Percentiles rank a stretch among this genome's conserved stretches.
Evolutionary conservation across 2,113 vertebrate genomes (phyloP).

Genomic region (Dicentrarchus labrax): DNA sequence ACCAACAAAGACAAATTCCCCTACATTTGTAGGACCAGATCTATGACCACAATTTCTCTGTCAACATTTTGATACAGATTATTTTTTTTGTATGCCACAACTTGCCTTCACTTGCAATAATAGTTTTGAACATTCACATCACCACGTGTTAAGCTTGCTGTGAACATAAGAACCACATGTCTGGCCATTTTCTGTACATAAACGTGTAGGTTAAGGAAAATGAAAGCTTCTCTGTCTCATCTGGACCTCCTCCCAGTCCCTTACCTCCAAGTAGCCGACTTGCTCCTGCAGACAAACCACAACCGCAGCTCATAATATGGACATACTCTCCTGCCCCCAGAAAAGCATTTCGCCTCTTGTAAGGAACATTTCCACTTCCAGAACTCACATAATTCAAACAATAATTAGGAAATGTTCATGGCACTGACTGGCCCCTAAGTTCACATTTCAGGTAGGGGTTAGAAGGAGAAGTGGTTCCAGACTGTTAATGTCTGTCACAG

Average conservation of each 20-base stretch:
- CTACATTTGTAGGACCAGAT: slow-evolving; percentile 16
- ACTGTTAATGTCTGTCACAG: slow-evolving; percentile 72
- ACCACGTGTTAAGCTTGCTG: slow-evolving; percentile 51
- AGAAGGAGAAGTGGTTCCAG: slow-evolving; percentile 74
- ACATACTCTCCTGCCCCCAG: slow-evolving; percentile 31
- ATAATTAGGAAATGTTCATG: slow-evolving; percentile 69
- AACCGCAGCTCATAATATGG: slow-evolving; percentile 35
- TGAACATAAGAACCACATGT: slow-evolving; percentile 71
- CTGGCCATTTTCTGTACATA: slow-evolving; percentile 44
- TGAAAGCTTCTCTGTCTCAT: slow-evolving; percentile 66
- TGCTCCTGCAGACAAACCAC: slow-evolving; percentile 57
- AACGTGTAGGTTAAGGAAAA: slow-evolving; percentile 44
- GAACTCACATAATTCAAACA: slow-evolving; percentile 57
- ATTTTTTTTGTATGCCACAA: slow-evolving; percentile 24
- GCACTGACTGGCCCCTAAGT: neutral
- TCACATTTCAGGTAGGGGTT: slow-evolving; percentile 58
- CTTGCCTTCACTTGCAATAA: slow-evolving; percentile 32
- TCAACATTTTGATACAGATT: slow-evolving; percentile 21
- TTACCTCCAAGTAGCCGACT: slow-evolving; percentile 63
- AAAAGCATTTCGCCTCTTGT: slow-evolving; percentile 48
- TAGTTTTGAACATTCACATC: slow-evolving; percentile 65
- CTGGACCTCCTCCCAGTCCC: slow-evolving; percentile 64
- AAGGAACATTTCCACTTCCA: slow-evolving; percentile 57
- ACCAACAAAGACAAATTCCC: slow-evolving; percentile 12
- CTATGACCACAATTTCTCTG: slow-evolving; percentile 6